Evolutionary conservation across 2,888 invertebrate genomes (phyloP), one percentile per base, ranked within the genome.

Genomic region (Dicyrtomina minuta): DNA sequence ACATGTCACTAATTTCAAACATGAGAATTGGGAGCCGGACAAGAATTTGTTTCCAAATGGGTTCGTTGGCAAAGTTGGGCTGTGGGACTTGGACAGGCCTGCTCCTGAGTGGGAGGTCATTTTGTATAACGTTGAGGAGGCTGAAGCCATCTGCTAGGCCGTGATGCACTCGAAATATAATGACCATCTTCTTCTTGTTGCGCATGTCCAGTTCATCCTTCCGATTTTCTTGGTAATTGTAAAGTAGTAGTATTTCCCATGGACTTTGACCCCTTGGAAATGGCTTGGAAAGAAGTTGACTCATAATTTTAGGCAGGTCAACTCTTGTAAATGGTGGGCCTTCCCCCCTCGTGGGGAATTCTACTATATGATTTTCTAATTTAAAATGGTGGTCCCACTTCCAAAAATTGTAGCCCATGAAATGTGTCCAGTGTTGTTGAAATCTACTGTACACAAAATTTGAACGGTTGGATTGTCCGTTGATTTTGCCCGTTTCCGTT

Each of bases 371-470:
- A 6, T 75, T 69, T 1, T 67, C 39, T 15, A 72, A 56, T n/a
- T 68, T 22, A 66, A 75, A 75, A 15, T 70, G 49, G 1, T 61
- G 39, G 41, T 75, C 75, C 75, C 75, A 75, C 44, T 70, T 72
- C 75, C 75, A 75, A 41, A 74, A 75, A 12, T 67, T 39, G 53
- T 72, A 75, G 12, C 75, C 75, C 70, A 71, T 70, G 26, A 24
- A 61, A 12, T 68, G 64, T 0, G 20, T 2, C 65, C 65, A 75
- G 59, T 68, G 71, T 41, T 75, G 75, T 20, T 72, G 75, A 49
- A 68, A 75, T 51, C 74, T 74, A 4, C 72, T 73, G 61, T 68
- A 60, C 1, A 60, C 67, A 2, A 71, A 56, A n/a, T 71, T 13
- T 1, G 33, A 33, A 33, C 8, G 4, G n/a, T n/a, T n/a, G n/a